phyloP scores from a whole-genome alignment of 1,140 invertebrate genomes.

The Diorhabda elongata region DNA sequence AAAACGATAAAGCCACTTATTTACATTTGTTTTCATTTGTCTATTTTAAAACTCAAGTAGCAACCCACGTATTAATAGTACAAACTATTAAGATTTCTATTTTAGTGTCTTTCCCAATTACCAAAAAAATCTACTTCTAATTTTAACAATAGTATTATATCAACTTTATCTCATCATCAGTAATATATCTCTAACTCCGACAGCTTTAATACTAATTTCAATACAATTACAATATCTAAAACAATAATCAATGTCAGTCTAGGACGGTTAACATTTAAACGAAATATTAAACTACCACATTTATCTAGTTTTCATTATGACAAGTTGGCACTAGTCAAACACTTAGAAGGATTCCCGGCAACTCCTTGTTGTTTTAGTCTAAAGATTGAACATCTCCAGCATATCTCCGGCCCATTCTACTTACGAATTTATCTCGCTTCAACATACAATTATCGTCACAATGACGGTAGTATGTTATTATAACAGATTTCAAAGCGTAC shows the following conservation, averaged over 20 bases:
- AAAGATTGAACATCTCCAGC: slow-evolving; percentile 7
- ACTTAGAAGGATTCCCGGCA: neutral
- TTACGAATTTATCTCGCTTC: slow-evolving; percentile 38
- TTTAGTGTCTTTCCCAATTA: no score
- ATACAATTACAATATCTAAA: neutral
- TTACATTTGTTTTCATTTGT: no score
- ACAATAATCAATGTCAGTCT: no score
- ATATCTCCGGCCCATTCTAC: slow-evolving; percentile 33
- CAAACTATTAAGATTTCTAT: no score
- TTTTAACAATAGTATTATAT: no score
- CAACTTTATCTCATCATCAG: no score
- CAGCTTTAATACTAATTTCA: no score
- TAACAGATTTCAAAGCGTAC: slow-evolving; percentile 36
- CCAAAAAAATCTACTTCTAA: no score
- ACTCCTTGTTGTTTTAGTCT: slow-evolving; percentile 15
- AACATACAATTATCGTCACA: slow-evolving; percentile 39
- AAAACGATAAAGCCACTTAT: no score
- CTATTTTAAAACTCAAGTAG: no score
- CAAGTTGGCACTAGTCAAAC: slow-evolving; percentile 17
- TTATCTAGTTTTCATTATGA: slow-evolving; percentile 10
- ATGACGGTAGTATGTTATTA: slow-evolving; percentile 37
- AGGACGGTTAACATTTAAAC: neutral
- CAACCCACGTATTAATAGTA: no score
- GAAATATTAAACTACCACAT: neutral
- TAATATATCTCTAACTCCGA: no score